Conservation (phyloP, 2,888 invertebrate species). For the Ophioninae sp. region DNA sequence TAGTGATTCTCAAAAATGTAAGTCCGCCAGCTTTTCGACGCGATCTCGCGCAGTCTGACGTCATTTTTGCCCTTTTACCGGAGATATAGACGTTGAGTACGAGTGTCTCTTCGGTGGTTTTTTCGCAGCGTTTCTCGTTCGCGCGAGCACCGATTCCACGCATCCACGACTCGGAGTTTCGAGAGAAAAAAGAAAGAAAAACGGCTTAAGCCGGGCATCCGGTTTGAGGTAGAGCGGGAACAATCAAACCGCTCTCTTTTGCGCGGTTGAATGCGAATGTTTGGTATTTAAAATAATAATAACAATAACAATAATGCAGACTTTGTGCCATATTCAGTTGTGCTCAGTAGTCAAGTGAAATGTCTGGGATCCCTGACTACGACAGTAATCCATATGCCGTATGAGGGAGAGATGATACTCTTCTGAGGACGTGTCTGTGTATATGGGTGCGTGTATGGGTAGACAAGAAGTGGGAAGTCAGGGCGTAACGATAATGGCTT, state of each 20-base stretch:
- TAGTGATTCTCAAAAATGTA: background rate
- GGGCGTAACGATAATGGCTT: constrained; percentile 76
- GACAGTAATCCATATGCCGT: constrained; percentile 53
- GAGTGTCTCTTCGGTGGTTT: too few relatives aligned
- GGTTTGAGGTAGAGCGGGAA: constrained; percentile 10
- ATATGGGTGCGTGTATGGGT: background rate
- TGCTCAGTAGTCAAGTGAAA: constrained; percentile 33
- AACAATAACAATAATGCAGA: constrained; percentile 22
- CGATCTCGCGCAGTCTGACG: background rate
- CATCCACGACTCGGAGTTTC: too few relatives aligned
- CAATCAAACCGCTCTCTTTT: too few relatives aligned
- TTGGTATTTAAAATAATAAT: constrained; percentile 42
- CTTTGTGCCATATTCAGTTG: constrained; percentile 20
- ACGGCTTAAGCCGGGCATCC: constrained; percentile 30
- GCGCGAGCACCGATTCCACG: too few relatives aligned
- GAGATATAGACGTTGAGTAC: background rate
- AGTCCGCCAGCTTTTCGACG: background rate
- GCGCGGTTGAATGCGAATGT: constrained; percentile 12
- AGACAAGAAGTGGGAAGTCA: constrained; percentile 53
- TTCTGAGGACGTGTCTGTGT: background rate
- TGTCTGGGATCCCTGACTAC: constrained; percentile 44
- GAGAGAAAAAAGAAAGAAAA: too few relatives aligned
- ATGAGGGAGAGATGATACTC: constrained; percentile 30
- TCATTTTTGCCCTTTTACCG: constrained; percentile 12
- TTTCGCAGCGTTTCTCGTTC: too few relatives aligned